Percentiles rank a stretch among this genome's conserved stretches.
These are phyloP conservation scores for Nematolebias whitei DNA, from an alignment of 2,113 vertebrate genomes.

Conservation along the genomic window DNA sequence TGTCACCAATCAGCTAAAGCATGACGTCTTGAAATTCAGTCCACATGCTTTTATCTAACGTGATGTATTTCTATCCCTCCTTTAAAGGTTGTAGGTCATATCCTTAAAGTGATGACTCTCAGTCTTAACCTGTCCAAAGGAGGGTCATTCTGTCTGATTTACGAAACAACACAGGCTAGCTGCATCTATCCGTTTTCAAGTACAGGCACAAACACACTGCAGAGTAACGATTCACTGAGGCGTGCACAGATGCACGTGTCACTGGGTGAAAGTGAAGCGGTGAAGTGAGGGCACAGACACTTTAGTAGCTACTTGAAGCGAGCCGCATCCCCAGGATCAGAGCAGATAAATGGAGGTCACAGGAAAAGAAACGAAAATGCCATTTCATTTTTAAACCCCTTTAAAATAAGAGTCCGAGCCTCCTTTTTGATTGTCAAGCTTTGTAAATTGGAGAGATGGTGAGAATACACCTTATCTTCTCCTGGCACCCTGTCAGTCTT, in stretches of 20 bases:
- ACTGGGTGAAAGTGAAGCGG: constrained; percentile 15
- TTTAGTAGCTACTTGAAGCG: constrained; percentile 48
- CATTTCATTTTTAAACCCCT: constrained; percentile 63
- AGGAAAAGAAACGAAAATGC: constrained; percentile 49
- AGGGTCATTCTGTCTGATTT: constrained; percentile 6
- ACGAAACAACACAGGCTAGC: constrained; percentile 10
- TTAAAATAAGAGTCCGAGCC: constrained; percentile 45
- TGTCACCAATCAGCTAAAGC: constrained; percentile 51
- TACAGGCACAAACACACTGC: not conserved
- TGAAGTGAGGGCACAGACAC: constrained; percentile 26
- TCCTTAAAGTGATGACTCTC: constrained; percentile 29
- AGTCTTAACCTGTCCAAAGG: constrained; percentile 5
- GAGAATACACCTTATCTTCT: constrained; percentile 69
- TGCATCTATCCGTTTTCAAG: not conserved
- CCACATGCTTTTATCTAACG: constrained; percentile 22
- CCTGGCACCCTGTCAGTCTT: constrained; percentile 53
- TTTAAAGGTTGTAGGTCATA: not conserved
- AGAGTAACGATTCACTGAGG: not conserved
- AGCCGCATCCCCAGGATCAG: constrained; percentile 49
- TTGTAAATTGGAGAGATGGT: constrained; percentile 63
- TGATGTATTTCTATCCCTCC: constrained; percentile 8
- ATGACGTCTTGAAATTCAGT: constrained; percentile 10
- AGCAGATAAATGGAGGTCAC: constrained; percentile 54
- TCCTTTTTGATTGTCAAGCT: constrained; percentile 51
- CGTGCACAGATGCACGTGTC: not conserved